Base-by-base conservation (phyloP, 2,888 invertebrate species). In the Lacanobia oleracea region DNA sequence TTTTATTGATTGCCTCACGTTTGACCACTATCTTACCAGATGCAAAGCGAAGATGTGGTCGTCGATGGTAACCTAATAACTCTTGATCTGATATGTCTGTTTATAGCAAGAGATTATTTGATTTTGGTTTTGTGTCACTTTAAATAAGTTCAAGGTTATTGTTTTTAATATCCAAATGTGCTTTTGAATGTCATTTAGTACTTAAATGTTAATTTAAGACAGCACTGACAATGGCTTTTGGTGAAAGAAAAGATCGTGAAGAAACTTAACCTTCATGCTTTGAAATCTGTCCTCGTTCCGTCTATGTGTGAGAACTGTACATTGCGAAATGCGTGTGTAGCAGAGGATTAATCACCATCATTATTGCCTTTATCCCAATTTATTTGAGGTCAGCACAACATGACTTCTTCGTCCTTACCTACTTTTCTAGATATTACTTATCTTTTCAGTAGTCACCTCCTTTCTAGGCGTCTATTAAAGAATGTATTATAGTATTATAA, bases 231-330 rank as follows among this genome's bases (percentile, higher is more conserved):
- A 37, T 12, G 10, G 21, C 1, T 51, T 14, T 61, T 43, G 7
- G 10, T 43, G 8, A 75, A 40, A 75, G 43, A 23, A 43, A 75
- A 65, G 27, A 51, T 14, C n/a, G n/a, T 48, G 21, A 10, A 4
- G 37, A 18, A 12, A 48, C 9, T 27, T 50, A 2, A 50, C 18
- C 12, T 50, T 63, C 18, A 51, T 18, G 40, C 2, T 50, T 10
- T 18, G 8, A 48, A 40, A 27, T 43, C 2, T 16, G 14, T n/a
- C 7, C 8, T 51, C 5, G 62, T 4, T 33, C 12, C n/a, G 23
- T 65, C 37, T 21, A 21, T 40, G 18, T 10, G 16, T 23, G 9
- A 69, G 27, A 45, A 48, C 18, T 48, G 18, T 43, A 0, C 14
- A 43, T 43, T 43, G 43, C 43, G 43, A 43, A 43, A 14, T 43